Evolutionary conservation across 2,797 vertebrate genomes (phyloP), one percentile per base, ranked within the genome.

Genomic region (Phataginus tricuspis): DNA sequence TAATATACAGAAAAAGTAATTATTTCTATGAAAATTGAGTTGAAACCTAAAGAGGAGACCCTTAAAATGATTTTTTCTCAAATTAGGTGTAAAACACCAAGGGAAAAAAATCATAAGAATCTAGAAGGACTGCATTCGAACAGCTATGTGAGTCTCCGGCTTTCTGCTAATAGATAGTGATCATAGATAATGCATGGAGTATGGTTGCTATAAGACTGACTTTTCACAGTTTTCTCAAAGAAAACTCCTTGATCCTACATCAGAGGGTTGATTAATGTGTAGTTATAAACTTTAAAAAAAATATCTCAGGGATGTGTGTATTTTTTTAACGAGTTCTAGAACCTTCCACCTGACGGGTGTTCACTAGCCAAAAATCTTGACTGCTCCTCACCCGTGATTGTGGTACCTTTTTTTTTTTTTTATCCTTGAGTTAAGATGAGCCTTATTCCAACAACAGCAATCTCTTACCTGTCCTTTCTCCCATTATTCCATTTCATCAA

Each of bases 21-120:
- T 92, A 37, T 82, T 95, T 90, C 39, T 80, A 0, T 79, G 55
- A 86, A 96, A 95, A 82, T 31, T 34, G 61, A 86, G 37, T 90
- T 90, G 78, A 87, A 79, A 49, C 18, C 25, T 64, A 6, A 91
- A 72, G 29, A 10, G 18, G 19, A 63, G 4, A 75, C 27, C 39
- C 27, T 64, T 79, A 39, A 61, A 64, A 53, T 59, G 68, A 57
- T 14, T 34, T 64, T 3, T 59, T 85, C 14, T 79, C 59, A 66
- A 91, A 64, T 91, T 80, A 91, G 61, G 4, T 83, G 18, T 23
- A 66, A 83, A 86, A 88, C 23, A 66, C 34, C 15, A 57, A 34
- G 12, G 8, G 23, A 23, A 31, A 55, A 66, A 92, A 34, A 25
- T 85, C 2, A 6, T 27, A 49, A 94, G 42, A 57, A 19, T 88